Evolutionary conservation across 1,140 invertebrate genomes (phyloP).

Genomic region (Bombus affinis): DNA sequence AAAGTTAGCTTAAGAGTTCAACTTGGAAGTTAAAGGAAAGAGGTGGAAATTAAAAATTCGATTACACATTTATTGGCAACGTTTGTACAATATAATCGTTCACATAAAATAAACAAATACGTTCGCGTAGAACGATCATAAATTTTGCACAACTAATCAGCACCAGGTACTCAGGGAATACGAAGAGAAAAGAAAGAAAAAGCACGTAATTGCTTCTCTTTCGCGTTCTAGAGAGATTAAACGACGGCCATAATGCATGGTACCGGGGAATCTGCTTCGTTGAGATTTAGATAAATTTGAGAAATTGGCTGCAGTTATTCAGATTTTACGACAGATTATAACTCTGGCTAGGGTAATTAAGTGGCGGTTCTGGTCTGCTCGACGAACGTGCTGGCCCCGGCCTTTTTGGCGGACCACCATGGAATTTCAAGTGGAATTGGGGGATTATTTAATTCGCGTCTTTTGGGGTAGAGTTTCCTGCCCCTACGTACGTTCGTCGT

Average conservation of each 20-base stretch:
- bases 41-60: too few species aligned
- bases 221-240: conserved; percentile 27
- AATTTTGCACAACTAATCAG: conserved; percentile 5
- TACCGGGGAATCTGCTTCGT: conserved; percentile 55
- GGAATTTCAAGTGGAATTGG: conserved; percentile 68
- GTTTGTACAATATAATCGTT: too few species aligned
- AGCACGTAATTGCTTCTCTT: not conserved
- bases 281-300: conserved; percentile 73
- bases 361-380: conserved; percentile 51
- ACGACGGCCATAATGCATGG: not conserved
- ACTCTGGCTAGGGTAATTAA: conserved; percentile 69
- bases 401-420: conserved; percentile 62
- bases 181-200: too few species aligned
- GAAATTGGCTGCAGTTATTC: conserved; percentile 72
- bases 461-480: conserved; percentile 13
- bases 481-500: conserved; percentile 19
- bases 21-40: too few species aligned
- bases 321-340: conserved; percentile 74
- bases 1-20: too few species aligned
- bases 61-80: too few species aligned
- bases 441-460: conserved; percentile 70
- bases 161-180: too few species aligned
- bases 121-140: not conserved
- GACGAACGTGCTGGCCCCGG: conserved; percentile 46
- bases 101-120: too few species aligned